A percentile compares a stretch with the other conserved stretches of the same genome.
Evolutionary conservation across 2,797 vertebrate species (phyloP).

Genomic region (Pteropus rufus): DNA sequence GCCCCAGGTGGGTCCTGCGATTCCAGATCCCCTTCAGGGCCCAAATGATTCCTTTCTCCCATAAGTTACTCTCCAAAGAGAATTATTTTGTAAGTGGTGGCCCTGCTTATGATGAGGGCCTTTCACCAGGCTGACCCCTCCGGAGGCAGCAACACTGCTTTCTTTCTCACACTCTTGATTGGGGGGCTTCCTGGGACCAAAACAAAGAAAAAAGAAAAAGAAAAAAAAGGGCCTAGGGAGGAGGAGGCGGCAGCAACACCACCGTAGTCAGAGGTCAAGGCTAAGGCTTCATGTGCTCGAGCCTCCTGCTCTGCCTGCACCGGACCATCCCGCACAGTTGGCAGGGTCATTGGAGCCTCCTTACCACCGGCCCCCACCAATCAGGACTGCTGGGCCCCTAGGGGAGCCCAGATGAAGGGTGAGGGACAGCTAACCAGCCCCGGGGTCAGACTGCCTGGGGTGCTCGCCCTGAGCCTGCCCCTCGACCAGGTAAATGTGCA

Average conservation of each 20-base stretch:
- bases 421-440: background rate
- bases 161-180: background rate
- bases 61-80: background rate
- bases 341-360: background rate
- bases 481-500: background rate
- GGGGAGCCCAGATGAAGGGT: background rate
- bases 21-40: background rate
- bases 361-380: fast-evolving
- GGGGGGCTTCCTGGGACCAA: background rate
- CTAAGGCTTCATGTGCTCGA: background rate
- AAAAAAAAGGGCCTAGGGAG: background rate
- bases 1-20: too few species aligned
- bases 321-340: background rate
- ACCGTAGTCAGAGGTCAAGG: background rate
- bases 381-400: background rate
- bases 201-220: background rate
- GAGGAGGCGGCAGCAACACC: background rate
- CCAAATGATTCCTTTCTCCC: background rate
- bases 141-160: background rate
- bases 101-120: background rate
- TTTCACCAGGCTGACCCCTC: background rate
- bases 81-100: background rate
- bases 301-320: background rate
- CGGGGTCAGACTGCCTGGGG: background rate
- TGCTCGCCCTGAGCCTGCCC: background rate